Evolutionary conservation across 2,888 invertebrate species (phyloP).

Genomic region (Stratiomys singularior): DNA sequence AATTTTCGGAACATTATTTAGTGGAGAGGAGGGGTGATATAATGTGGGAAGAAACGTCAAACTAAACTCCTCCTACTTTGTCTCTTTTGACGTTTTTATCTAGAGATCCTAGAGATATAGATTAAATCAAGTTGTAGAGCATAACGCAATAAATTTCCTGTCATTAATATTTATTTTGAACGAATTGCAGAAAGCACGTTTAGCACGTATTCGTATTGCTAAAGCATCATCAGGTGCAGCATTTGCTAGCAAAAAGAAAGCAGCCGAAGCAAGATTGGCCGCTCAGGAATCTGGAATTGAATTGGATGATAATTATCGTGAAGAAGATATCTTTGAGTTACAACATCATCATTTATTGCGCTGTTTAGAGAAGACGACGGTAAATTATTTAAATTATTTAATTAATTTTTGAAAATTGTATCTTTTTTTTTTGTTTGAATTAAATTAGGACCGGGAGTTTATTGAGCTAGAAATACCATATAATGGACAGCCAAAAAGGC

Average conservation of each 20-base stretch:
- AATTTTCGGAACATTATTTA: too few species aligned
- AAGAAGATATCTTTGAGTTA: conserved; percentile 98
- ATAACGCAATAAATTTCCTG: too few species aligned
- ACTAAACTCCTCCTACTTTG: too few species aligned
- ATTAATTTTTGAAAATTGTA: too few species aligned
- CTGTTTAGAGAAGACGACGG: conserved; percentile 98
- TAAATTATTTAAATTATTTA: conserved; percentile 69
- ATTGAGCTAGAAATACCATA: conserved; percentile 95
- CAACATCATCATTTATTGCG: conserved; percentile 98
- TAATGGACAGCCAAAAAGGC: conserved; percentile 93
- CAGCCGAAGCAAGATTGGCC: conserved; percentile 93
- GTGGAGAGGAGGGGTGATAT: too few species aligned
- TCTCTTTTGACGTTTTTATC: too few species aligned
- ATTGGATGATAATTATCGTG: conserved; percentile 86
- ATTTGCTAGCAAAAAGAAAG: conserved; percentile 98
- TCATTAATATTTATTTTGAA: too few species aligned
- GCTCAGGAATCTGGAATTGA: conserved; percentile 94
- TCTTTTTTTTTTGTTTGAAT: conserved; percentile 34
- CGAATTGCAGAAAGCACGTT: conserved; percentile 87
- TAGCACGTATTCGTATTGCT: conserved; percentile 97
- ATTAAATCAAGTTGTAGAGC: too few species aligned
- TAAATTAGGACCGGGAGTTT: conserved; percentile 91
- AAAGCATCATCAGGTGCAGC: conserved; percentile 99
- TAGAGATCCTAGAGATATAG: too few species aligned
- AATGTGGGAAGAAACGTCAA: too few species aligned